A percentile compares a stretch with the other conserved stretches of the same genome.
Evolutionary conservation across 2,888 invertebrate species (phyloP).

Genomic region (Erebia aethiops): DNA sequence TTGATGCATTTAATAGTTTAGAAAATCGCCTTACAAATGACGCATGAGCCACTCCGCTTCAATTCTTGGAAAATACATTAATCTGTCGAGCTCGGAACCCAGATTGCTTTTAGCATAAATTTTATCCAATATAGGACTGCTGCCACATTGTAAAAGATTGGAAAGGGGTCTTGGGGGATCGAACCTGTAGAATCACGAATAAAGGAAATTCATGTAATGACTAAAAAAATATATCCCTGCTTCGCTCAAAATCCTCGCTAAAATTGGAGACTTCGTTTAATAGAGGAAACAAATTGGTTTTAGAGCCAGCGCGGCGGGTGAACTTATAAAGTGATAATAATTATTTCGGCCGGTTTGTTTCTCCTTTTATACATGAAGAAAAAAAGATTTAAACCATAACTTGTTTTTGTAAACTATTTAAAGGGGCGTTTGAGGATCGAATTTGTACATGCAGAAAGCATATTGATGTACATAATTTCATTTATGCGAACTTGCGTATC

Average conservation of each 20-base stretch:
- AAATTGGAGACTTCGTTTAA: no score
- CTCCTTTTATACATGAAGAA: no score
- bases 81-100: conserved; percentile 12
- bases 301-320: no score
- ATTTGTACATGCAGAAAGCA: conserved; percentile 8
- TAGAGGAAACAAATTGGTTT: no score
- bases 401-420: no score
- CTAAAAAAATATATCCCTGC: no score
- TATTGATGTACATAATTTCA: conserved; percentile 22
- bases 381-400: no score
- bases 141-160: not conserved
- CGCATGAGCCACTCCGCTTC: conserved; percentile 17
- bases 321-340: no score
- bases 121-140: conserved; percentile 6
- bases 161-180: not conserved
- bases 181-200: not conserved
- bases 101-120: conserved; percentile 5
- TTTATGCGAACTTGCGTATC: conserved; percentile 39
- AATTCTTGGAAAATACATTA: conserved; percentile 26
- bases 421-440: no score
- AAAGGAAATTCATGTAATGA: not conserved
- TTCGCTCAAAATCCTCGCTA: no score
- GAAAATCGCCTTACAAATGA: conserved; percentile 34
- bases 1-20: conserved; percentile 38
- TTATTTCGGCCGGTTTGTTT: no score